Percentiles rank a stretch among this genome's conserved stretches.
Conservation (phyloP, 2,797 vertebrate species). For the Poecile montanus region DNA sequence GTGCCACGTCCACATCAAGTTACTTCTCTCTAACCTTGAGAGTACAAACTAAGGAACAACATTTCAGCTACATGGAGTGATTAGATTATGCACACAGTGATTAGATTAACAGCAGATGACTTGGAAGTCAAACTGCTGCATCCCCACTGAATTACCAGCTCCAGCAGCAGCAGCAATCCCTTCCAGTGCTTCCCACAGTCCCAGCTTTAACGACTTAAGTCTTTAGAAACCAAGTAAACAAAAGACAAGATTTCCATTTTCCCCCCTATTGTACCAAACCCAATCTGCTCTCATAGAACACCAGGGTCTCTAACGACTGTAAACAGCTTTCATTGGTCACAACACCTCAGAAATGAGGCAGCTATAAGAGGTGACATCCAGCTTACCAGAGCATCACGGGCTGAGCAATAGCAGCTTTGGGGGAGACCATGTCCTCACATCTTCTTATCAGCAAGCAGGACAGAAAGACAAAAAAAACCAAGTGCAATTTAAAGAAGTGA, state of each 20-base stretch:
- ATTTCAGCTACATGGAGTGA: not conserved
- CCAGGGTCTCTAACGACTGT: not conserved
- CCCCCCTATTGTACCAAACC: not conserved
- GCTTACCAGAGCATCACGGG: not conserved
- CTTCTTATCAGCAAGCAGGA: not conserved
- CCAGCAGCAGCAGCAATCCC: not conserved
- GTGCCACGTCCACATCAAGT: not conserved
- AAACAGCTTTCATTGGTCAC: not conserved
- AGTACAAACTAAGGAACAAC: not conserved
- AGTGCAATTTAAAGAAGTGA: not conserved
- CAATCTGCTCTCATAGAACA: not conserved
- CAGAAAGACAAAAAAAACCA: not conserved
- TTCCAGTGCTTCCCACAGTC: not conserved
- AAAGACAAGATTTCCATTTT: not conserved
- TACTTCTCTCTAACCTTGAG: not conserved
- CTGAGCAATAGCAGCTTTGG: not conserved
- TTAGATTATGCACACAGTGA: not conserved
- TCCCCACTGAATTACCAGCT: not conserved
- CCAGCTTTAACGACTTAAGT: not conserved
- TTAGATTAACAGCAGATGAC: constrained; percentile 20
- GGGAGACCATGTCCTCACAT: not conserved
- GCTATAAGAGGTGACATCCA: not conserved
- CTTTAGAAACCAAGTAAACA: not conserved
- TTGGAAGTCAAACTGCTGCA: constrained; percentile 4
- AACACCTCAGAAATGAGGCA: not conserved